Conservation (phyloP, 2,888 invertebrate species). For the Tenthredo notha region DNA sequence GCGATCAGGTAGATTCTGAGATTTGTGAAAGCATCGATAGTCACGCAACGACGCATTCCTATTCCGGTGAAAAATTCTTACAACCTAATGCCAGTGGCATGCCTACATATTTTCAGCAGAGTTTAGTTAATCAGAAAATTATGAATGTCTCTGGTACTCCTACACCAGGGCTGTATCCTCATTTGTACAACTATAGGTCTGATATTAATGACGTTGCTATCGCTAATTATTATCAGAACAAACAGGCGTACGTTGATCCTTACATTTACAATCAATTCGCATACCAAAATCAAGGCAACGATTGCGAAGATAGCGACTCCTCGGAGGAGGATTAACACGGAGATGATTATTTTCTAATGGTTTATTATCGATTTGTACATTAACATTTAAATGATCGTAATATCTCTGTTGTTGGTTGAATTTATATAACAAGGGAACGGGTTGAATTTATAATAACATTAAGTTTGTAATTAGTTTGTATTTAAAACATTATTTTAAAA, state of each 20-base stretch:
- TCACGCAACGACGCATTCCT: not conserved
- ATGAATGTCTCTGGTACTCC: slow-evolving; percentile 66
- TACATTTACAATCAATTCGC: slow-evolving; percentile 70
- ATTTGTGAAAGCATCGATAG: slow-evolving; percentile 24
- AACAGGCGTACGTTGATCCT: slow-evolving; percentile 69
- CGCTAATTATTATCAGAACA: slow-evolving; percentile 72
- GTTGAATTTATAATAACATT: slow-evolving; percentile 67
- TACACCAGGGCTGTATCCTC: slow-evolving; percentile 72
- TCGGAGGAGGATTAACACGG: slow-evolving; percentile 68
- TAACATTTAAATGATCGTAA: slow-evolving; percentile 46
- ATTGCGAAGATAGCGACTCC: slow-evolving; percentile 67
- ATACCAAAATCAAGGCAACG: slow-evolving; percentile 62
- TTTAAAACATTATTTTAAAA: slow-evolving; percentile 71
- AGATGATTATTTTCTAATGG: slow-evolving; percentile 48
- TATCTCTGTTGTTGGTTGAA: slow-evolving; percentile 53
- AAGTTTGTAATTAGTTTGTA: slow-evolving; percentile 78
- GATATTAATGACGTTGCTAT: slow-evolving; percentile 71
- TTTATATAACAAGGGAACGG: slow-evolving; percentile 41
- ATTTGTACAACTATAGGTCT: slow-evolving; percentile 70
- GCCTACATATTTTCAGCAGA: slow-evolving; percentile 59
- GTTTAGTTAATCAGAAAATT: slow-evolving; percentile 65
- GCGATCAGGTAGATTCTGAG: slow-evolving; percentile 50
- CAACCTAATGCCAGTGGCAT: slow-evolving; percentile 55
- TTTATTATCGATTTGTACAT: slow-evolving; percentile 44
- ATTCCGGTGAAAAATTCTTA: slow-evolving; percentile 59